A percentile compares a stretch with the other conserved stretches of the same genome.
Evolutionary conservation across 2,797 vertebrate species (phyloP).

Genomic region (Chanos chanos): DNA sequence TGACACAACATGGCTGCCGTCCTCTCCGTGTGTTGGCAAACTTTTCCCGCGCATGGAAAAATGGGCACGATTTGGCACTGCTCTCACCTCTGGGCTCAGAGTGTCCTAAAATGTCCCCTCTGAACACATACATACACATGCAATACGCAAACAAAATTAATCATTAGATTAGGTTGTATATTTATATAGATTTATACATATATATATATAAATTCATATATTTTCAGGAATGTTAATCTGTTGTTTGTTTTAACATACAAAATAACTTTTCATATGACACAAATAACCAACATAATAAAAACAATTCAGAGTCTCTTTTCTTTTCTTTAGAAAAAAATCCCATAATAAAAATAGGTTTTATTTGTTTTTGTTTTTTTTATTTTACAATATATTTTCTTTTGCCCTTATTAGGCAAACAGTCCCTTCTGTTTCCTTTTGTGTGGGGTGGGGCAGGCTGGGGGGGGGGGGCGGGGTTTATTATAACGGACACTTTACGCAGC

Average conservation of each 20-base stretch:
- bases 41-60: slow-evolving; percentile 24
- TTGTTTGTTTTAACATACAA: slow-evolving; percentile 70
- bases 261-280: slow-evolving; percentile 94
- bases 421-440: slow-evolving; percentile 70
- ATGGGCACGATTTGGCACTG: slow-evolving; percentile 9
- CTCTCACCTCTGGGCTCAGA: slow-evolving; percentile 24
- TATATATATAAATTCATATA: slow-evolving; percentile 77
- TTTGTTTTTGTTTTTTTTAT: slow-evolving; percentile 84
- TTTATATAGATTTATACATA: slow-evolving; percentile 79
- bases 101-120: slow-evolving; percentile 57
- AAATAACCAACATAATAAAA: slow-evolving; percentile 80
- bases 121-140: slow-evolving; percentile 68
- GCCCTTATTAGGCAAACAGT: too few relatives aligned
- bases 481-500: slow-evolving; percentile 83
- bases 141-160: slow-evolving; percentile 61
- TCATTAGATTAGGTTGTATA: slow-evolving; percentile 75
- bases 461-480: slow-evolving; percentile 59
- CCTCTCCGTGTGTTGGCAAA: slow-evolving; percentile 24
- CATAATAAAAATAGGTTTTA: slow-evolving; percentile 99
- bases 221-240: slow-evolving; percentile 89
- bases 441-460: slow-evolving; percentile 6
- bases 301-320: slow-evolving; percentile 67
- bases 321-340: slow-evolving; percentile 76
- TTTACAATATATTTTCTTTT: slow-evolving; percentile 99
- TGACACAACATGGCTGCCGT: slow-evolving; percentile 19